A percentile compares a stretch with the other conserved stretches of the same genome.
Evolutionary conservation across 2,888 invertebrate species (phyloP).

Genomic region (Salticus scenicus): DNA sequence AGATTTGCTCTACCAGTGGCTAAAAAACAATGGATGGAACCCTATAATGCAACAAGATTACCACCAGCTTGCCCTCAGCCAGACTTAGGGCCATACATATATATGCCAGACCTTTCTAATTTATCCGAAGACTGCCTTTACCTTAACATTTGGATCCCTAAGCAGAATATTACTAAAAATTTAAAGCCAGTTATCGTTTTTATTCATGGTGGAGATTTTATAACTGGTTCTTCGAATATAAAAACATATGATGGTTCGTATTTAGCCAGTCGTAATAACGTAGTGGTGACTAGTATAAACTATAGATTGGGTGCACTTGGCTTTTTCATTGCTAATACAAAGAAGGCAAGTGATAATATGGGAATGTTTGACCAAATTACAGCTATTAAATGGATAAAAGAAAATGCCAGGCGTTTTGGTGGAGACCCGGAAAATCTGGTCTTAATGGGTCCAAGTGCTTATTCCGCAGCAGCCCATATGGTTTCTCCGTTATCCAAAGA

Average conservation of each 20-base stretch:
- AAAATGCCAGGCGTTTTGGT: conserved; percentile 46
- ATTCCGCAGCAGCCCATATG: conserved; percentile 34
- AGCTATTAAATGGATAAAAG: conserved; percentile 62
- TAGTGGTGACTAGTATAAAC: not conserved
- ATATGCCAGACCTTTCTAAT: not conserved
- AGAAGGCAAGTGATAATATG: not conserved
- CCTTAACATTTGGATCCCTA: not conserved
- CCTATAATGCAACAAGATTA: not conserved
- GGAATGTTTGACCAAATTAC: conserved; percentile 49
- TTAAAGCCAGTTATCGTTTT: not conserved
- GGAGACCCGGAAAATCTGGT: conserved; percentile 58
- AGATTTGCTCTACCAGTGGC: not conserved
- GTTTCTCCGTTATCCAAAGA: conserved; percentile 37
- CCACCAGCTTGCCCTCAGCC: not conserved
- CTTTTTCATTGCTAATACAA: not conserved
- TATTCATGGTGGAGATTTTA: not conserved
- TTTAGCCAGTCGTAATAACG: not conserved
- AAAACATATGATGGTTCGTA: not conserved
- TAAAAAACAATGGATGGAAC: not conserved
- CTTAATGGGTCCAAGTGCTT: conserved; percentile 64
- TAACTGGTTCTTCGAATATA: not conserved
- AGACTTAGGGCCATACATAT: not conserved
- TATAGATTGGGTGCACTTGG: not conserved
- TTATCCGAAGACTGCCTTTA: not conserved
- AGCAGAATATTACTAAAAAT: not conserved